phyloP scores from a whole-genome alignment of 2,888 invertebrate species.

The Hirtodrosophila alboralis region DNA sequence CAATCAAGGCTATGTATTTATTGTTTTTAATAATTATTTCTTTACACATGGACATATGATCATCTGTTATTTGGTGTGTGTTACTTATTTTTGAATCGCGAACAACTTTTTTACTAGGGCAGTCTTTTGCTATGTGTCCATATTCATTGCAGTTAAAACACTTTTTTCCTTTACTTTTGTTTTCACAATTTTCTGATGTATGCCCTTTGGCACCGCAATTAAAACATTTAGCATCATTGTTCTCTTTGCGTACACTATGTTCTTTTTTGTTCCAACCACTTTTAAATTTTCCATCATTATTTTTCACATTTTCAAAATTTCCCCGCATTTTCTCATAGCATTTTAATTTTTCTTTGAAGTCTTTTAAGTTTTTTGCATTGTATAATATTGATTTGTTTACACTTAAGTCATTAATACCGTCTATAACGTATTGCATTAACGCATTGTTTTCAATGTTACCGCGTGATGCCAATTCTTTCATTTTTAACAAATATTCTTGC shows the following conservation, averaged over 20 bases:
- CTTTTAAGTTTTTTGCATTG: constrained; percentile 5
- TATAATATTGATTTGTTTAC: constrained; percentile 1
- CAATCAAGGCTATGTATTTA: too few relatives aligned
- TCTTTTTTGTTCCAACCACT: too few relatives aligned
- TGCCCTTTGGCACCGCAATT: constrained; percentile 6
- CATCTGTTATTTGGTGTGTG: neutral
- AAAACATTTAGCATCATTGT: constrained; percentile 1
- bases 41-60: neutral
- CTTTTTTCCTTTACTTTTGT: constrained; percentile 4
- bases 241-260: too few relatives aligned
- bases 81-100: neutral
- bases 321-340: constrained; percentile 2
- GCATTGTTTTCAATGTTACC: constrained; percentile 1
- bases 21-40: neutral
- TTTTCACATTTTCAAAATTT: too few relatives aligned
- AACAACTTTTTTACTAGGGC: neutral
- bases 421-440: neutral
- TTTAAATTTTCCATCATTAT: too few relatives aligned
- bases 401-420: neutral
- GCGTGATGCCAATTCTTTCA: neutral
- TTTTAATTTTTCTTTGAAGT: constrained; percentile 9
- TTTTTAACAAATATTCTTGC: neutral
- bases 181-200: constrained; percentile 4
- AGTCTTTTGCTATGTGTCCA: constrained; percentile 10
- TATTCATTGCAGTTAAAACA: neutral